A percentile compares a stretch with the other conserved stretches of the same genome.
Evolutionary conservation across 2,888 invertebrate species (phyloP).

Genomic region (Drosophila differens): DNA sequence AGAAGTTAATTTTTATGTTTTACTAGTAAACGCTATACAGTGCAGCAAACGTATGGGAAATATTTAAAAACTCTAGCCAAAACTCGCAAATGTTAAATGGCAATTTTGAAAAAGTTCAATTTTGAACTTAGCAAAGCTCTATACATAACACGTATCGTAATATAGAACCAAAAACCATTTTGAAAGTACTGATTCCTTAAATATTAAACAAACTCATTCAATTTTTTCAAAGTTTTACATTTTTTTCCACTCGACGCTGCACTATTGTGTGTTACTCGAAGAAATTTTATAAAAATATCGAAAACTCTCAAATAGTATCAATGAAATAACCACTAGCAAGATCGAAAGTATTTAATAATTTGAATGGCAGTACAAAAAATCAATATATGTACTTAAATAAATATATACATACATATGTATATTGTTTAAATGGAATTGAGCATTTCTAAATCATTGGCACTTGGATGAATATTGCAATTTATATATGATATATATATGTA

Average conservation of each 20-base stretch:
- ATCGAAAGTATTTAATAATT: neutral
- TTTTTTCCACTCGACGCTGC: slow-evolving; percentile 1
- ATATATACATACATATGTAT: slow-evolving; percentile 11
- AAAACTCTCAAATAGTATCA: neutral
- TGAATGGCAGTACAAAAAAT: slow-evolving; percentile 32
- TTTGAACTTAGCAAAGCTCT: neutral
- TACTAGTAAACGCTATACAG: neutral
- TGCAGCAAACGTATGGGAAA: neutral
- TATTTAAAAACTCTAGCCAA: neutral
- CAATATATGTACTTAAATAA: slow-evolving; percentile 9
- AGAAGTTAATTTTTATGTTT: neutral
- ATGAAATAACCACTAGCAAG: neutral
- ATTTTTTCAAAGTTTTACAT: neutral
- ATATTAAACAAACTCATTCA: neutral
- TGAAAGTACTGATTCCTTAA: slow-evolving; percentile 11
- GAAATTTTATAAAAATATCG: neutral
- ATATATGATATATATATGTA: slow-evolving; percentile 17
- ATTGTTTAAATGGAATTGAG: slow-evolving; percentile 54
- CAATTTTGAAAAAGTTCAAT: slow-evolving; percentile 5
- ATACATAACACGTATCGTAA: slow-evolving; percentile 1
- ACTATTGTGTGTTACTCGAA: neutral
- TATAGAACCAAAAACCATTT: slow-evolving; percentile 27
- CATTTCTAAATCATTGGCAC: slow-evolving; percentile 19
- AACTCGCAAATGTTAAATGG: neutral
- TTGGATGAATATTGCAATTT: slow-evolving; percentile 16